These are phyloP conservation scores for Micronycteris hirsuta DNA, from an alignment of 2,113 vertebrate genomes.

Conservation along the genomic window DNA sequence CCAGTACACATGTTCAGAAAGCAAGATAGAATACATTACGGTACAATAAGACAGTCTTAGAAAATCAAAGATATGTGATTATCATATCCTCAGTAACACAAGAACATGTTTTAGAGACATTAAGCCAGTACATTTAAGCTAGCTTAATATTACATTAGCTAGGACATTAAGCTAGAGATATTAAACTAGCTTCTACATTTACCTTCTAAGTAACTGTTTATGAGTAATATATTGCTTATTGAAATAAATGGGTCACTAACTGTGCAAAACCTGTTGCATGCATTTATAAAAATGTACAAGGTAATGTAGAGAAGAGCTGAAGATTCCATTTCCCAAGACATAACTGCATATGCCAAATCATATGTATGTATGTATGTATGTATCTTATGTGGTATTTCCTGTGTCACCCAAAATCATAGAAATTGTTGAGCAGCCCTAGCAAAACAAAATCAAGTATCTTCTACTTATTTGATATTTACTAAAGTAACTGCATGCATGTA, in stretches of 20 bases:
- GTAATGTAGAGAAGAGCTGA: background rate
- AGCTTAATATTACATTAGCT: too few relatives aligned
- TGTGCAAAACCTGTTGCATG: background rate
- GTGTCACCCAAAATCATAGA: constrained; percentile 4
- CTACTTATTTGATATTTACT: background rate
- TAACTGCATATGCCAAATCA: background rate
- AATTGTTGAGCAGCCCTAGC: background rate
- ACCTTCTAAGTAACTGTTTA: background rate
- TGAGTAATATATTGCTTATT: constrained; percentile 36
- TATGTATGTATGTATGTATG: background rate
- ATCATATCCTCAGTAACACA: background rate
- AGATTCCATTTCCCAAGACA: background rate
- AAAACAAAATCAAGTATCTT: background rate
- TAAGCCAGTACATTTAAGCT: background rate
- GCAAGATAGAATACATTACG: constrained; percentile 1
- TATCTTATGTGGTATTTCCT: background rate
- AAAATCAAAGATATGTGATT: background rate
- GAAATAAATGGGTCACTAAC: background rate
- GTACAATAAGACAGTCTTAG: background rate
- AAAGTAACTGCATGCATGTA: background rate
- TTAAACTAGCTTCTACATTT: background rate
- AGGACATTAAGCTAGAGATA: too few relatives aligned
- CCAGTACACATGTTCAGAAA: background rate
- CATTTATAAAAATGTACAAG: background rate
- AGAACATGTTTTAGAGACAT: background rate